Conservation (phyloP, 2,113 vertebrate genomes). For the Cinclus cinclus region DNA sequence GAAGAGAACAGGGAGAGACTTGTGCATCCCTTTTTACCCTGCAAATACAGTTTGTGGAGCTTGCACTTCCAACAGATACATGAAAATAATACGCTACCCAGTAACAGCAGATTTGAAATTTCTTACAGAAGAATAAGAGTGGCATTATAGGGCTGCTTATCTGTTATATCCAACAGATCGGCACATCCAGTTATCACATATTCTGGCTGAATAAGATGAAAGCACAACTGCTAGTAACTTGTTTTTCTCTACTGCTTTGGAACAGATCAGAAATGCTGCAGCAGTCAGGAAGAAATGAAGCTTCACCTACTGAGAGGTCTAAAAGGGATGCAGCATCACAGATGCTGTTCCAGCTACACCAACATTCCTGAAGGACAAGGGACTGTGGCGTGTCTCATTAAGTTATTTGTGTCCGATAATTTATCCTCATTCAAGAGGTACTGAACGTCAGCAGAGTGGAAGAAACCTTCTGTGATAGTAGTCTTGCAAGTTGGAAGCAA, state of each 20-base stretch:
- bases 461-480: not conserved
- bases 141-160: not conserved
- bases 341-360: not conserved
- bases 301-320: not conserved
- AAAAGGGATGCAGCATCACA: not conserved
- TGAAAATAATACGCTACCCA: not conserved
- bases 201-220: not conserved
- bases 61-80: not conserved
- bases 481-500: not conserved
- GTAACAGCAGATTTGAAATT: not conserved
- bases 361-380: not conserved
- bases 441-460: not conserved
- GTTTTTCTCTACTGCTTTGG: not conserved
- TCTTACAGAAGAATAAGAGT: not conserved
- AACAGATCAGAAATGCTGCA: not conserved
- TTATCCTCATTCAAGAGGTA: slow-evolving; percentile 4
- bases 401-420: not conserved
- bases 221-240: not conserved
- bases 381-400: not conserved
- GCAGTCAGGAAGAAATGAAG: not conserved
- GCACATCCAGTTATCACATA: not conserved
- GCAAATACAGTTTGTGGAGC: not conserved
- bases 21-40: not conserved
- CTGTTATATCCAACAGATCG: not conserved
- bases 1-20: not conserved